Conservation (phyloP, 2,888 invertebrate genomes). For the Orthonevra nobilis region DNA sequence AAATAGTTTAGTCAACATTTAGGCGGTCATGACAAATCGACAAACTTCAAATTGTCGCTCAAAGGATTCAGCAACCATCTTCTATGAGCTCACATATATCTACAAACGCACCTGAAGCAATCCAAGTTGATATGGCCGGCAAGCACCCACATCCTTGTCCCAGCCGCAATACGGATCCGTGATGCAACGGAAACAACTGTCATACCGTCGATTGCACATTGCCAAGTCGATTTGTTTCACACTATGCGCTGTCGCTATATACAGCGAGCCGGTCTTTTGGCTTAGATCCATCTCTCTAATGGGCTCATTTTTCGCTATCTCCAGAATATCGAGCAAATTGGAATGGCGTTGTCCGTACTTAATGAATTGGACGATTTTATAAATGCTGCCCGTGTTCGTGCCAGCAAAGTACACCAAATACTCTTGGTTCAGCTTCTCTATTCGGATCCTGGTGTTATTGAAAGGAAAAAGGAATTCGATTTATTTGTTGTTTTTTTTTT, state of each 20-base stretch:
- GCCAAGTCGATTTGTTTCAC: constrained; percentile 94
- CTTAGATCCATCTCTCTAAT: constrained; percentile 94
- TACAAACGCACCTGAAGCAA: constrained; percentile 79
- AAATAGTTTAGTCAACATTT: constrained; percentile 65
- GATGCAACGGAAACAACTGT: constrained; percentile 95
- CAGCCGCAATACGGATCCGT: constrained; percentile 98
- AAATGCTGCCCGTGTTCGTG: constrained; percentile 91
- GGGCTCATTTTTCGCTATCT: constrained; percentile 93
- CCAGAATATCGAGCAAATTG: constrained; percentile 93
- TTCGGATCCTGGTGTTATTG: constrained; percentile 77
- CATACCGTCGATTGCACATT: constrained; percentile 93
- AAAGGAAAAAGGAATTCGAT: constrained; percentile 23
- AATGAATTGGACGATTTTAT: constrained; percentile 96
- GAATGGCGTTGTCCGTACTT: constrained; percentile 91
- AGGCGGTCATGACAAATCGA: constrained; percentile 62
- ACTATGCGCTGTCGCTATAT: constrained; percentile 92
- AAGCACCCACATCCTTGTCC: constrained; percentile 93
- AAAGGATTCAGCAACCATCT: constrained; percentile 16
- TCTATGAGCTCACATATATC: no score
- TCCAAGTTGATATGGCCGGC: constrained; percentile 93
- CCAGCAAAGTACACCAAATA: constrained; percentile 96
- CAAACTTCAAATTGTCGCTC: constrained; percentile 30
- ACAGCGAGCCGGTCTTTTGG: constrained; percentile 91
- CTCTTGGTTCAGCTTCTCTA: constrained; percentile 82
- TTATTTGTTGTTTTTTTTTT: constrained; percentile 15